phyloP scores from a whole-genome alignment of 2,797 vertebrate species.

The Anguilla obscura region DNA sequence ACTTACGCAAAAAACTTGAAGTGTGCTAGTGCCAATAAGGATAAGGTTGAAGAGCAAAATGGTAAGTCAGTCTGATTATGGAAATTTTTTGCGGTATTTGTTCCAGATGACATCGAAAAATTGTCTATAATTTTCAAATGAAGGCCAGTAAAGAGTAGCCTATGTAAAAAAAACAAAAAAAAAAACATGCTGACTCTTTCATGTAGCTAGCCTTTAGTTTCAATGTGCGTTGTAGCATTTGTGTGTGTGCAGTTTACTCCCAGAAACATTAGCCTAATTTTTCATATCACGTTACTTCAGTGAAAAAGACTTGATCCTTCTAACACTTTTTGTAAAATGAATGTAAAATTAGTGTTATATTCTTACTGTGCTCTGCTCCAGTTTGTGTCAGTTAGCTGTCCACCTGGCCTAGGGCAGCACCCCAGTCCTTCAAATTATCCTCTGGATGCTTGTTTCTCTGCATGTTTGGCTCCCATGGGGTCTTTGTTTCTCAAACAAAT shows the following conservation, averaged over 20 bases:
- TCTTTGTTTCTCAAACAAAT: neutral
- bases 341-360: neutral
- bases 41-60: constrained; percentile 7
- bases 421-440: neutral
- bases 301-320: neutral
- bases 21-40: neutral
- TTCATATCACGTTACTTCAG: neutral
- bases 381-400: neutral
- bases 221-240: neutral
- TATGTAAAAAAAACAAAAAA: neutral
- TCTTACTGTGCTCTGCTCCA: neutral
- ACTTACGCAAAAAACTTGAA: constrained; percentile 30
- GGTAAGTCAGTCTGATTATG: constrained; percentile 17
- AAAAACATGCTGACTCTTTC: neutral
- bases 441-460: neutral
- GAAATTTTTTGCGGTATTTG: neutral
- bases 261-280: neutral
- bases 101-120: neutral
- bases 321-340: neutral
- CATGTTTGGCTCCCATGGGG: neutral
- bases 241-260: neutral
- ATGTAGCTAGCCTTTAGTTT: neutral
- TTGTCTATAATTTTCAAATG: neutral
- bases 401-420: neutral
- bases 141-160: neutral